These are phyloP conservation scores for Pan troglodytes DNA, from an alignment of 2,113 vertebrate genomes.

Conservation along the genomic window DNA sequence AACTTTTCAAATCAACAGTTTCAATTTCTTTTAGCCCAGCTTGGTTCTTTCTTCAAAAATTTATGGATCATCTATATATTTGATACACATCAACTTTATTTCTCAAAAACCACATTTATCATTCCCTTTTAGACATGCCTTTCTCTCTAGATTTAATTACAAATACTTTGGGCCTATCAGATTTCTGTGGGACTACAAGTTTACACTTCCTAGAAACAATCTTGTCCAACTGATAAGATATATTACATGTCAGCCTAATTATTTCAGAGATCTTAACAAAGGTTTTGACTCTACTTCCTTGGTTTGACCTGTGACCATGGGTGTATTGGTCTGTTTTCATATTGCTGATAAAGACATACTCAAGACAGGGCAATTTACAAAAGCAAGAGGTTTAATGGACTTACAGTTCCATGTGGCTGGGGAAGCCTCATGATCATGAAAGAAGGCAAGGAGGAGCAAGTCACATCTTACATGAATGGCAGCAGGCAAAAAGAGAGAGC, in stretches of 20 bases:
- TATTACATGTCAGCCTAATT: not conserved
- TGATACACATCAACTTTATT: not conserved
- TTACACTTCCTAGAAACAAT: not conserved
- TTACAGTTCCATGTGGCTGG: too few relatives aligned
- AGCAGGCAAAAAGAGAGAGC: too few relatives aligned
- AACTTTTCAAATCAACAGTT: not conserved
- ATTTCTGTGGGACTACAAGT: not conserved
- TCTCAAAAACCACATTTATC: not conserved
- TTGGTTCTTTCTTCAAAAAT: not conserved
- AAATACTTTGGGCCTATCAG: not conserved
- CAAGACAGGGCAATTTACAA: too few relatives aligned
- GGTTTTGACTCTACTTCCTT: not conserved
- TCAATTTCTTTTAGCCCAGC: not conserved
- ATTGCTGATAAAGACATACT: too few relatives aligned
- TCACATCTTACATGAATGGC: too few relatives aligned
- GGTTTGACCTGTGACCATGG: not conserved
- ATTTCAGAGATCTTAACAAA: constrained; percentile 3
- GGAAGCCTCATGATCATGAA: too few relatives aligned
- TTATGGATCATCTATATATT: not conserved
- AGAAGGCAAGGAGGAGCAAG: too few relatives aligned
- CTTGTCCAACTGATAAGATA: not conserved
- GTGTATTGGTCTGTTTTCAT: too few relatives aligned
- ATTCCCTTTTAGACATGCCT: not conserved
- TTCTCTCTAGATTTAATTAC: not conserved
- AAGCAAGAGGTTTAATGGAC: too few relatives aligned